Percentiles rank a stretch among this genome's conserved stretches.
phyloP scores from a whole-genome alignment of 2,888 invertebrate species.

The Ectemnius continuus region DNA sequence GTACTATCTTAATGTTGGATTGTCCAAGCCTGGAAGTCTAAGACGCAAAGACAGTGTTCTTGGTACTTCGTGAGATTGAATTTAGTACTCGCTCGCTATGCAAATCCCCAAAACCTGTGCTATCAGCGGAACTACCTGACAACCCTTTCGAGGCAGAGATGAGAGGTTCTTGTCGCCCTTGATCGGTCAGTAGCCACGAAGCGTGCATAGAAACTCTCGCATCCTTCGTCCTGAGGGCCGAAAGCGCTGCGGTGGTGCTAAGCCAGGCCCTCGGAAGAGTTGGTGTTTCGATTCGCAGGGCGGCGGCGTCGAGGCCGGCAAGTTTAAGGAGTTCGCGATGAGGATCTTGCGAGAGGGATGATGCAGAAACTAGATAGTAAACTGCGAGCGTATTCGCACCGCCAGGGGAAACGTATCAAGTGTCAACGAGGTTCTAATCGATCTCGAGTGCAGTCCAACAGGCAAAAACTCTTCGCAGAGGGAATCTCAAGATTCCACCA shows the following conservation, averaged over 20 bases:
- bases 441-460: too few relatives aligned
- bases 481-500: too few relatives aligned
- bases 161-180: constrained; percentile 1
- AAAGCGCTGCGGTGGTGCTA: not conserved
- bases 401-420: too few relatives aligned
- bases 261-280: not conserved
- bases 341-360: not conserved
- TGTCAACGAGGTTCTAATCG: too few relatives aligned
- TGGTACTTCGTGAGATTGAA: not conserved
- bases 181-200: not conserved
- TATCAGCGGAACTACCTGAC: not conserved
- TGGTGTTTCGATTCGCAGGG: not conserved
- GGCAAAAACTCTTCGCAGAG: too few relatives aligned
- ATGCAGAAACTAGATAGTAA: not conserved
- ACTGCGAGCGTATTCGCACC: too few relatives aligned
- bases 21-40: constrained; percentile 14
- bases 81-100: constrained; percentile 1
- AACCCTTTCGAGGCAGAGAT: not conserved
- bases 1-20: too few relatives aligned
- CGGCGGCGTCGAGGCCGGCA: not conserved
- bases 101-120: not conserved
- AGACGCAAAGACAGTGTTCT: not conserved
- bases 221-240: not conserved
- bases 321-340: constrained; percentile 1
- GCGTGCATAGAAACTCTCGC: not conserved